Percentiles rank a stretch among this genome's conserved stretches.
These are phyloP conservation scores for Phyllopteryx taeniolatus DNA, from an alignment of 2,113 vertebrate species.

Conservation along the genomic window DNA sequence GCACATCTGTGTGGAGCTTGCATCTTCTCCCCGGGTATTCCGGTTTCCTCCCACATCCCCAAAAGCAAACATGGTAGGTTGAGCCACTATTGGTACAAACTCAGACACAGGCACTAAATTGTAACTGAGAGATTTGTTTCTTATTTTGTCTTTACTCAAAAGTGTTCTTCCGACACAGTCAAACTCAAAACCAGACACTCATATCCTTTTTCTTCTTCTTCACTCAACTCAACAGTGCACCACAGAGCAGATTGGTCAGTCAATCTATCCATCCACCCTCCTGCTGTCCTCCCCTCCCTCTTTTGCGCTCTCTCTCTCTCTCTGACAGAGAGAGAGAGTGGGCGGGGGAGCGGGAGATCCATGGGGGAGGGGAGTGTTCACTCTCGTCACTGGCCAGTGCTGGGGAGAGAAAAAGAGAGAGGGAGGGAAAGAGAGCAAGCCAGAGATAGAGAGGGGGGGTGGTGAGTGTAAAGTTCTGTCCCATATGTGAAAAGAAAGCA, in stretches of 20 bases:
- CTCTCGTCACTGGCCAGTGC: slow-evolving; percentile 69
- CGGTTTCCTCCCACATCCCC: too few species aligned
- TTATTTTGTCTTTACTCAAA: slow-evolving; percentile 6
- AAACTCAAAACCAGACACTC: slow-evolving; percentile 23
- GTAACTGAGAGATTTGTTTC: background rate
- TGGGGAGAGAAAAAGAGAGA: slow-evolving; percentile 36
- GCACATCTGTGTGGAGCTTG: too few species aligned
- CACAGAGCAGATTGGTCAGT: slow-evolving; percentile 66
- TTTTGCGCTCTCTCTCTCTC: slow-evolving; percentile 28
- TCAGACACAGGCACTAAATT: too few species aligned
- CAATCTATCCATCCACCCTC: slow-evolving; percentile 32
- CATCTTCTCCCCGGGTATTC: too few species aligned
- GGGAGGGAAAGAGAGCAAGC: slow-evolving; percentile 34
- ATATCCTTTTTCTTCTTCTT: slow-evolving; percentile 2
- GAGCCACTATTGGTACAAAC: too few species aligned
- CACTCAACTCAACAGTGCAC: slow-evolving; percentile 34
- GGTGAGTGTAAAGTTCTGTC: slow-evolving; percentile 61
- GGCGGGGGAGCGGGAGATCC: slow-evolving; percentile 55
- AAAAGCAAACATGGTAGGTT: too few species aligned
- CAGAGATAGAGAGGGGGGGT: slow-evolving; percentile 26
- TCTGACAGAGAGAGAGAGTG: slow-evolving; percentile 73
- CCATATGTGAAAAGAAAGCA: slow-evolving; percentile 75
- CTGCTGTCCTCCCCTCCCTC: slow-evolving; percentile 51
- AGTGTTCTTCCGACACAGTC: slow-evolving; percentile 25
- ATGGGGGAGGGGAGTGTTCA: slow-evolving; percentile 72